These are phyloP conservation scores for Neria commutata DNA, from an alignment of 2,888 invertebrate species.

Conservation along the genomic window DNA sequence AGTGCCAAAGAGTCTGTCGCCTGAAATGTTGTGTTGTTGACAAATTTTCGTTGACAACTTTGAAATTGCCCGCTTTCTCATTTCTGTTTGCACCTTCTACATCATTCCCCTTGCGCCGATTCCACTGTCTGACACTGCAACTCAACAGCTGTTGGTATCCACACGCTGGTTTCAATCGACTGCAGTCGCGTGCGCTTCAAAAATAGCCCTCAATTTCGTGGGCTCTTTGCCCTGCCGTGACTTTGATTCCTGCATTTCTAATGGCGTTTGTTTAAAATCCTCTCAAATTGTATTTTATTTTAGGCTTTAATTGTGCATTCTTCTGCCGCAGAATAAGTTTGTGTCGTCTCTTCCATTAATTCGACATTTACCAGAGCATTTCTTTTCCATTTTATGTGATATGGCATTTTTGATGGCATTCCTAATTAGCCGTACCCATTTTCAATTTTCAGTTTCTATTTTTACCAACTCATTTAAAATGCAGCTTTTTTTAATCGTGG, in stretches of 20 bases:
- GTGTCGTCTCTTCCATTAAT: not conserved
- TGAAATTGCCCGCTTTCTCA: not conserved
- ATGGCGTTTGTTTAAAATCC: not conserved
- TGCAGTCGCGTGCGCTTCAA: not conserved
- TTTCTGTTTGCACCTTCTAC: not conserved
- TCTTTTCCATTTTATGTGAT: not conserved
- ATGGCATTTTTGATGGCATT: not conserved
- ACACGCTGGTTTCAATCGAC: not conserved
- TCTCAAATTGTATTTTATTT: not conserved
- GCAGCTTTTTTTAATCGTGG: too few relatives aligned
- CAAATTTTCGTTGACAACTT: conserved; percentile 1
- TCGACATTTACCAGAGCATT: not conserved
- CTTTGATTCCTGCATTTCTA: not conserved
- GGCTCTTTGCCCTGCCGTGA: too few relatives aligned
- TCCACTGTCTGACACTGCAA: not conserved
- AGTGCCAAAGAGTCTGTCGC: too few relatives aligned
- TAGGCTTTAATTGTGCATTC: not conserved
- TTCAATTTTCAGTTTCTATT: not conserved
- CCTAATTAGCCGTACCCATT: not conserved
- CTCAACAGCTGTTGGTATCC: not conserved
- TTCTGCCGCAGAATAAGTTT: not conserved
- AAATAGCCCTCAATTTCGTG: not conserved
- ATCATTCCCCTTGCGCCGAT: not conserved
- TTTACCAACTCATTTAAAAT: not conserved
- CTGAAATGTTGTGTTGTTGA: not conserved